Conservation (phyloP, 2,888 invertebrate species). For the Apamea anceps region DNA sequence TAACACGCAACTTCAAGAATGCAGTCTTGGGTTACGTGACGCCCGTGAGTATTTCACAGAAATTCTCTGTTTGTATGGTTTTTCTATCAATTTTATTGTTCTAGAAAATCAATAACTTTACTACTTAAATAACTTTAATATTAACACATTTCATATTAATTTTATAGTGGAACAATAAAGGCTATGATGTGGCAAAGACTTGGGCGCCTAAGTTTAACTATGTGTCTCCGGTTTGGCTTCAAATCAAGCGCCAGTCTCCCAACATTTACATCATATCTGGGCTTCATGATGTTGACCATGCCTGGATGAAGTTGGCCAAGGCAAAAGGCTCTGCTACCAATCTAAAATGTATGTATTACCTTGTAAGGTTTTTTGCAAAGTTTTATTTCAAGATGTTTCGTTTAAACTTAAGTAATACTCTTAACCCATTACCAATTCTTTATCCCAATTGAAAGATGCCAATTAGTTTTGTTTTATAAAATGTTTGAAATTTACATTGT, state of each 20-base stretch:
- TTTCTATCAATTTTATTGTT: background rate
- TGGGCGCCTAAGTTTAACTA: constrained; percentile 97
- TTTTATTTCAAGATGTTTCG: background rate
- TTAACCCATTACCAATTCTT: background rate
- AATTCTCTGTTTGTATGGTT: background rate
- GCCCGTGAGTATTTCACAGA: constrained; percentile 89
- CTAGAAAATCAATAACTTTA: background rate
- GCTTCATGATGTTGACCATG: constrained; percentile 95
- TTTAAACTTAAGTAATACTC: background rate
- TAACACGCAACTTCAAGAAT: constrained; percentile 92
- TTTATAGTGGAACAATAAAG: constrained; percentile 97
- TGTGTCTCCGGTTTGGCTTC: constrained; percentile 98
- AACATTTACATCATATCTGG: constrained; percentile 92
- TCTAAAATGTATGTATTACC: constrained; percentile 89
- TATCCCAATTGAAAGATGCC: background rate
- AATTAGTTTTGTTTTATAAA: background rate
- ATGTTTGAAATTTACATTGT: background rate
- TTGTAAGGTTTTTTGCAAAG: background rate
- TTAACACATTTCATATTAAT: background rate
- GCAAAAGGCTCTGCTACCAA: constrained; percentile 89
- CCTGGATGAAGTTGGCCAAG: constrained; percentile 94
- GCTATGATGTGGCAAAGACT: constrained; percentile 97
- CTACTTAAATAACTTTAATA: background rate
- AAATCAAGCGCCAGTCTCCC: constrained; percentile 92
- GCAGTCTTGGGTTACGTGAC: constrained; percentile 97